Percentiles rank a stretch among this genome's conserved stretches.
Evolutionary conservation across 2,888 invertebrate species (phyloP).

Genomic region (Scaptomyza flava): DNA sequence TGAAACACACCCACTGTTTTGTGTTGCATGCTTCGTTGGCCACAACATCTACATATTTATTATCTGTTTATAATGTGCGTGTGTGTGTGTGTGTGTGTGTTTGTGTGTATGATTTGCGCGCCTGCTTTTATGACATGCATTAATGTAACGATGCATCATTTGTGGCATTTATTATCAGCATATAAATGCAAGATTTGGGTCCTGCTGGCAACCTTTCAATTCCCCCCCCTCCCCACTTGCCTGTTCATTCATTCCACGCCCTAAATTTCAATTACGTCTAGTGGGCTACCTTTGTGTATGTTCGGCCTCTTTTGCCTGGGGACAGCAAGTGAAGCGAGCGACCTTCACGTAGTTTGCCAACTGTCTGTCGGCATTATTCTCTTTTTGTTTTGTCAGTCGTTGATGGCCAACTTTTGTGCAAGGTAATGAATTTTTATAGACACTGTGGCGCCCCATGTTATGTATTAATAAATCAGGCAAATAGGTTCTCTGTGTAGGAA

Average conservation of each 20-base stretch:
- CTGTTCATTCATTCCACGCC: neutral
- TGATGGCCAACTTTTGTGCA: slow-evolving; percentile 59
- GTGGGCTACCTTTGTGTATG: slow-evolving; percentile 42
- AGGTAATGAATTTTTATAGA: slow-evolving; percentile 78
- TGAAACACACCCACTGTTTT: slow-evolving; percentile 50
- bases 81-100: slow-evolving; percentile 11
- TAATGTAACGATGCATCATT: slow-evolving; percentile 79
- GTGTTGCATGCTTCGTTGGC: slow-evolving; percentile 50
- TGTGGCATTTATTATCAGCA: slow-evolving; percentile 78
- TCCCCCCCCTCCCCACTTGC: neutral
- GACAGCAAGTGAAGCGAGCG: neutral
- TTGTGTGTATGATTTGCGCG: slow-evolving; percentile 21
- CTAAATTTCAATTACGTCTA: slow-evolving; percentile 50
- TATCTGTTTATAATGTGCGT: slow-evolving; percentile 45
- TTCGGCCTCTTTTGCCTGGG: slow-evolving; percentile 8
- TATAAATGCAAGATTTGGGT: slow-evolving; percentile 74
- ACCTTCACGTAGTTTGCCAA: slow-evolving; percentile 1
- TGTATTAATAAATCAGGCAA: slow-evolving; percentile 43
- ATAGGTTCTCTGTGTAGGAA: slow-evolving; percentile 1
- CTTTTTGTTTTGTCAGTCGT: slow-evolving; percentile 21
- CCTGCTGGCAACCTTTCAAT: slow-evolving; percentile 33
- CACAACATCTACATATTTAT: slow-evolving; percentile 63
- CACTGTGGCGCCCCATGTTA: slow-evolving; percentile 16
- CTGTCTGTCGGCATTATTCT: slow-evolving; percentile 1
- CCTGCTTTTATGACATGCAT: slow-evolving; percentile 69